phyloP scores from a whole-genome alignment of 2,888 invertebrate genomes.

The Plebejus melissa region DNA sequence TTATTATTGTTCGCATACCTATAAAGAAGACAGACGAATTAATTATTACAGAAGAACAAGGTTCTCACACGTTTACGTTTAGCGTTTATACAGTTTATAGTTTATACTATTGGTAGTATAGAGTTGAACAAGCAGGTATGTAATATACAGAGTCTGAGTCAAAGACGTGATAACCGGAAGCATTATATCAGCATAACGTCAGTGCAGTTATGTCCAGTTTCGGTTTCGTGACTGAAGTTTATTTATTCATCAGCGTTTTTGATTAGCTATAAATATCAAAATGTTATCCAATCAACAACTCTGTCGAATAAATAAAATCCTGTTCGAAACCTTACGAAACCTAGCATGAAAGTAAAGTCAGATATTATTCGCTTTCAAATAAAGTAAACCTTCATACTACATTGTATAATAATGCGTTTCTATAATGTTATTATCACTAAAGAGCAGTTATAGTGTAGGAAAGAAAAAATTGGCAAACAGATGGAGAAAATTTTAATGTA shows the following conservation, averaged over 20 bases:
- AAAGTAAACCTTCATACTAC: too few species aligned
- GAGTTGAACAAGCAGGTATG: neutral
- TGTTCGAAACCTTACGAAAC: too few species aligned
- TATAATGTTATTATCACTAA: too few species aligned
- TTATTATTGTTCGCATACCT: constrained; percentile 46
- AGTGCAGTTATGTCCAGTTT: neutral
- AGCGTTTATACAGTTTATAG: neutral
- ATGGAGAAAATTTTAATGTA: too few species aligned
- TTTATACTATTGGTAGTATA: neutral
- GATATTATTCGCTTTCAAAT: too few species aligned
- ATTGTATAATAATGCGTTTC: too few species aligned
- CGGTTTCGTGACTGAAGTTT: neutral
- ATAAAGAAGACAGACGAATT: constrained; percentile 48
- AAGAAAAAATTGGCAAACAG: too few species aligned
- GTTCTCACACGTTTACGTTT: neutral
- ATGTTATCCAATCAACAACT: neutral
- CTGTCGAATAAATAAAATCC: too few species aligned
- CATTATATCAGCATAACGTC: neutral
- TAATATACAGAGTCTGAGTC: neutral
- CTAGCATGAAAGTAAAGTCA: too few species aligned
- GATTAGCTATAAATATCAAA: neutral
- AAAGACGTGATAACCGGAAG: neutral
- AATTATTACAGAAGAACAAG: constrained; percentile 7
- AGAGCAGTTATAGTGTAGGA: too few species aligned
- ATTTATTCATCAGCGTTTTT: neutral